These are phyloP conservation scores for Mythimna pallens DNA, from an alignment of 2,888 invertebrate genomes.

Conservation along the genomic window DNA sequence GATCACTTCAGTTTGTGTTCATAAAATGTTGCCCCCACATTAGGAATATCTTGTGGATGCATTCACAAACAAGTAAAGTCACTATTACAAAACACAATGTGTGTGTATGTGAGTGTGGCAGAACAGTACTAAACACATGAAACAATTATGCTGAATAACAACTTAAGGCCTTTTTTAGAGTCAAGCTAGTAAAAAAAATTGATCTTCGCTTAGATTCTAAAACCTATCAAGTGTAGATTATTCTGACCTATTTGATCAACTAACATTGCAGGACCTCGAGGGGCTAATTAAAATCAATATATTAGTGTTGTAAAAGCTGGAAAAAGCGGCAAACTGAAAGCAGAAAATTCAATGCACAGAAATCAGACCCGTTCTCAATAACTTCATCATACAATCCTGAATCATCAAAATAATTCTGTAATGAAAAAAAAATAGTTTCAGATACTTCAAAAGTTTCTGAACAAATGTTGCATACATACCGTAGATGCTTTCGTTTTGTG, in stretches of 20 bases:
- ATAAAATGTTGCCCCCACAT: no score
- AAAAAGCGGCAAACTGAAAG: not conserved
- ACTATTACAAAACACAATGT: no score
- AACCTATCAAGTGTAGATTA: not conserved
- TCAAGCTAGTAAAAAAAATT: not conserved
- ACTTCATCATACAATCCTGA: slow-evolving; percentile 6
- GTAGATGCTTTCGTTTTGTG: slow-evolving; percentile 85
- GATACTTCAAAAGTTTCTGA: not conserved
- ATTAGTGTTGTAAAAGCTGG: not conserved
- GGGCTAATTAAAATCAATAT: not conserved
- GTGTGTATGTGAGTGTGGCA: no score
- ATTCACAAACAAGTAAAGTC: no score
- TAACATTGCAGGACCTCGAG: not conserved
- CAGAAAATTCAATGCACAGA: not conserved
- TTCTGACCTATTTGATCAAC: not conserved
- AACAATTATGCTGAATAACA: not conserved
- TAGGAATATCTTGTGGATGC: no score
- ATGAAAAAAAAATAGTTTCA: not conserved
- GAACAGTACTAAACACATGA: not conserved
- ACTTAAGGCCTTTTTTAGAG: not conserved
- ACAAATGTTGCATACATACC: slow-evolving; percentile 75
- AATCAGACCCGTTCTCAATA: no score
- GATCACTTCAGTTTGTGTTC: not conserved
- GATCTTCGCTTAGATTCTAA: not conserved
- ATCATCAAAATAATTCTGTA: not conserved